These are phyloP conservation scores for Phorcus lineatus DNA, from an alignment of 2,888 invertebrate genomes.

Conservation along the genomic window DNA sequence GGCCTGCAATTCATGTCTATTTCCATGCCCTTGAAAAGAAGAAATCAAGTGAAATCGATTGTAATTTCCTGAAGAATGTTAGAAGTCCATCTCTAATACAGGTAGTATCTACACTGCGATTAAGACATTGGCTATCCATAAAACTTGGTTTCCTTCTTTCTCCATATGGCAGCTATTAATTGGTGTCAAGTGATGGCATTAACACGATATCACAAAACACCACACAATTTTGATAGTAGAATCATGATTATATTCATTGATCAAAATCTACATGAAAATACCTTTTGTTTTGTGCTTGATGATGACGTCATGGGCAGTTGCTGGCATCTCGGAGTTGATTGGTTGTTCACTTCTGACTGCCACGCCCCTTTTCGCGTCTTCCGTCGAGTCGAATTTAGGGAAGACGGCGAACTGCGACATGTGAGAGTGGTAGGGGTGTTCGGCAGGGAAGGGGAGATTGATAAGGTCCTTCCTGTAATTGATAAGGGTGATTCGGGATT, in stretches of 20 bases:
- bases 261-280: slow-evolving; percentile 23
- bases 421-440: slow-evolving; percentile 73
- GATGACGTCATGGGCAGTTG: slow-evolving; percentile 63
- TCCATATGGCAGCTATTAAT: too few relatives aligned
- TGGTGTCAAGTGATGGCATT: too few relatives aligned
- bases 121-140: too few relatives aligned
- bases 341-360: slow-evolving; percentile 61
- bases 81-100: too few relatives aligned
- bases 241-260: too few relatives aligned
- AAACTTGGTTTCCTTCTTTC: too few relatives aligned
- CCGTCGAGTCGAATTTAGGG: slow-evolving; percentile 69
- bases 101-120: too few relatives aligned
- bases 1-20: slow-evolving; percentile 63
- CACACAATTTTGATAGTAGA: too few relatives aligned
- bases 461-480: slow-evolving; percentile 62
- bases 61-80: too few relatives aligned
- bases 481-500: not conserved
- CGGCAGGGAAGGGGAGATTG: slow-evolving; percentile 70
- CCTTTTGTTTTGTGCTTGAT: slow-evolving; percentile 71
- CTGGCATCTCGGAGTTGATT: slow-evolving; percentile 70
- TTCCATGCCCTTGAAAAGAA: slow-evolving; percentile 55
- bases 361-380: slow-evolving; percentile 69
- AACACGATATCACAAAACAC: too few relatives aligned
- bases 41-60: too few relatives aligned
- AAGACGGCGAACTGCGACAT: slow-evolving; percentile 68